Evolutionary conservation across 2,888 invertebrate species (phyloP).

Genomic region (Xestia sexstrigata): DNA sequence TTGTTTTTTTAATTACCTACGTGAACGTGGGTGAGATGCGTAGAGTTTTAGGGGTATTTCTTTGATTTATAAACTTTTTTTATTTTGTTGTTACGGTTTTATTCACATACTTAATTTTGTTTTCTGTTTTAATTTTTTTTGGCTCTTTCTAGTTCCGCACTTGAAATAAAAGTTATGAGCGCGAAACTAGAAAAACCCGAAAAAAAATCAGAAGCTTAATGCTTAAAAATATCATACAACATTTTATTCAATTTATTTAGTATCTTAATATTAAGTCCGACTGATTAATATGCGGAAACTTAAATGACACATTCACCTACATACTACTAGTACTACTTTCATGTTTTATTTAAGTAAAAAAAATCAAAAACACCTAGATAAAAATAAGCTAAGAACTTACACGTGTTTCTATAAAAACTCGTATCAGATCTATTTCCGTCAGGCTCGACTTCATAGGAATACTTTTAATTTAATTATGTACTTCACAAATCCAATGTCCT

Average conservation of each 20-base stretch:
- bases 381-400: conserved; percentile 10
- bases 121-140: neutral
- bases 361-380: neutral
- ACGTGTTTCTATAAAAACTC: conserved; percentile 1
- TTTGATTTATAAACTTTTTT: conserved; percentile 19
- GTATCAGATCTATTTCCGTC: conserved; percentile 12
- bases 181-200: neutral
- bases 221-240: neutral
- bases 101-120: neutral
- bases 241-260: neutral
- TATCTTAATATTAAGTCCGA: neutral
- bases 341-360: neutral
- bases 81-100: conserved; percentile 3
- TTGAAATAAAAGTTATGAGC: neutral
- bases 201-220: neutral
- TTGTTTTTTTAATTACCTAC: conserved; percentile 50
- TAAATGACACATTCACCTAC: neutral
- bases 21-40: conserved; percentile 4
- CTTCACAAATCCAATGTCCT: conserved; percentile 37
- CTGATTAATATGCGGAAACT: neutral
- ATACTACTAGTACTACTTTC: neutral
- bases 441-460: conserved; percentile 13
- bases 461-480: conserved; percentile 58
- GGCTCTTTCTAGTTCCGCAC: neutral
- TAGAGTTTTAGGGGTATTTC: conserved; percentile 5